These are phyloP conservation scores for Liolophura sinensis DNA, from an alignment of 1,140 invertebrate species.

Conservation along the genomic window DNA sequence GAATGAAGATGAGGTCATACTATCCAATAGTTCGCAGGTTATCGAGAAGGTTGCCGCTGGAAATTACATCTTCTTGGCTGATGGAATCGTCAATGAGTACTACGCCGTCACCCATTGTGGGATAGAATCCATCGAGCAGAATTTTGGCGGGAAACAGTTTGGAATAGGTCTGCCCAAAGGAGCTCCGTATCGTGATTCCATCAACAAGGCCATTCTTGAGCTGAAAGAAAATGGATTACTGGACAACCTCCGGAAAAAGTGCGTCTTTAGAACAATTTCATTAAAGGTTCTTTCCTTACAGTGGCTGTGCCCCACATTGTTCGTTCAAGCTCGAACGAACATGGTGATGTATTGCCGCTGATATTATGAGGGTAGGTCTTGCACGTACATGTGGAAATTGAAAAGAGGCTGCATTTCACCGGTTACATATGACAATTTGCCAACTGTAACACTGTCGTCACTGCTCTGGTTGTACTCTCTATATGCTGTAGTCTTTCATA, in stretches of 20 bases:
- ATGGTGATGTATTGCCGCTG: too few relatives aligned
- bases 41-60: constrained; percentile 24
- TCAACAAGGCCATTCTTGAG: constrained; percentile 89
- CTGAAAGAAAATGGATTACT: constrained; percentile 90
- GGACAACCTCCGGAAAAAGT: constrained; percentile 92
- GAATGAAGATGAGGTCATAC: constrained; percentile 29
- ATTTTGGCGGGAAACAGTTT: constrained; percentile 42
- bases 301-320: too few relatives aligned
- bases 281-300: too few relatives aligned
- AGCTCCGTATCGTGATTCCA: constrained; percentile 86
- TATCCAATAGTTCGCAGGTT: constrained; percentile 21
- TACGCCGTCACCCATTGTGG: constrained; percentile 38
- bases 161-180: constrained; percentile 46
- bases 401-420: too few relatives aligned
- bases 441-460: too few relatives aligned
- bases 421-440: too few relatives aligned
- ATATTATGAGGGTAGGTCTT: too few relatives aligned
- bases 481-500: too few relatives aligned
- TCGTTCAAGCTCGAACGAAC: too few relatives aligned
- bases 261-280: constrained; percentile 12
- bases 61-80: constrained; percentile 35
- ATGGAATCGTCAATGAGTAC: constrained; percentile 43
- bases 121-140: constrained; percentile 43
- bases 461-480: too few relatives aligned
- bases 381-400: too few relatives aligned